These are phyloP conservation scores for Moxostoma hubbsi DNA, from an alignment of 2,797 vertebrate genomes.

Conservation along the genomic window DNA sequence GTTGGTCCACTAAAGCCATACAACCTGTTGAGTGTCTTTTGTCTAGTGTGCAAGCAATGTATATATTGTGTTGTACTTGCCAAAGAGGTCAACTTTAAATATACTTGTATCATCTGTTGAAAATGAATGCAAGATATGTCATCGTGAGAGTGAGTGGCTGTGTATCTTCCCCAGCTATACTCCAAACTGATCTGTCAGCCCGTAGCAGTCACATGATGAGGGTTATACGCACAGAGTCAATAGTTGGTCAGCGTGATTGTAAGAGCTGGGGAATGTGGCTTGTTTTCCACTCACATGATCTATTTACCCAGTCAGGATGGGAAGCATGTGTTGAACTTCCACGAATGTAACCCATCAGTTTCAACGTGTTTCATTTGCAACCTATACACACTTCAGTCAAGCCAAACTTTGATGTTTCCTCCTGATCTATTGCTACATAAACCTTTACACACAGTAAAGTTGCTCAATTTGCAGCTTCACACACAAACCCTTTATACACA, in stretches of 20 bases:
- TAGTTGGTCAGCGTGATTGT: slow-evolving; percentile 22
- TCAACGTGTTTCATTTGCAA: not conserved
- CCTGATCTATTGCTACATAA: not conserved
- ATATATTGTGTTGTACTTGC: slow-evolving; percentile 35
- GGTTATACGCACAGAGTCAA: slow-evolving; percentile 10
- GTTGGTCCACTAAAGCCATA: slow-evolving; percentile 4
- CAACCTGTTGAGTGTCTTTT: slow-evolving; percentile 36
- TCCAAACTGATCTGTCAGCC: slow-evolving; percentile 16
- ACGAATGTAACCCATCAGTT: not conserved
- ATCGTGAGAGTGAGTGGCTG: slow-evolving; percentile 9
- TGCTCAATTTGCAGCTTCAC: slow-evolving; percentile 46
- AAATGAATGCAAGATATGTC: slow-evolving; percentile 20
- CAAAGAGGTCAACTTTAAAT: slow-evolving; percentile 3
- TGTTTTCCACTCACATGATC: slow-evolving; percentile 70
- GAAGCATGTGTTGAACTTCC: not conserved
- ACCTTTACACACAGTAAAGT: not conserved
- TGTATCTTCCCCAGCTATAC: not conserved
- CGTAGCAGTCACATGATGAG: slow-evolving; percentile 53
- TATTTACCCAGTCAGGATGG: slow-evolving; percentile 5
- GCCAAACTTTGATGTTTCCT: slow-evolving; percentile 35
- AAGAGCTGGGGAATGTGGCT: slow-evolving; percentile 52
- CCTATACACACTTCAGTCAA: slow-evolving; percentile 50
- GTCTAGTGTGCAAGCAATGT: slow-evolving; percentile 11
- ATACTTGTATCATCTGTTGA: slow-evolving; percentile 30
- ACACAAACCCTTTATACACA: slow-evolving; percentile 34